Evolutionary conservation across 2,113 vertebrate species (phyloP).

Genomic region (Cardinalis cardinalis): DNA sequence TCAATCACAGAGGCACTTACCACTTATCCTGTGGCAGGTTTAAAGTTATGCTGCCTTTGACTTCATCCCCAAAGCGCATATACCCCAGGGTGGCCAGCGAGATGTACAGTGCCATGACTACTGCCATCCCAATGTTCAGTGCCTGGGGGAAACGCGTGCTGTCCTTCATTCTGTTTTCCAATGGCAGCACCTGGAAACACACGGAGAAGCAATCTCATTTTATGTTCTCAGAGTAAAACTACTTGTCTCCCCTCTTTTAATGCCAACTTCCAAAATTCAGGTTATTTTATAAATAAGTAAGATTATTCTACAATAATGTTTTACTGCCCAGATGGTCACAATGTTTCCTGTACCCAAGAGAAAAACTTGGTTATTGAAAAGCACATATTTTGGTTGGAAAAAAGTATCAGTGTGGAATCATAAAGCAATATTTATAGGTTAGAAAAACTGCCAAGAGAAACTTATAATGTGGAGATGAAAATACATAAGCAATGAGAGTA

Average conservation of each 20-base stretch:
- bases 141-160: constrained; percentile 75
- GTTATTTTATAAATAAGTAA: not conserved
- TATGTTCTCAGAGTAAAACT: not conserved
- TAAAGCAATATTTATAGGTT: not conserved
- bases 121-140: constrained; percentile 82
- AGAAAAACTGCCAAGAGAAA: not conserved
- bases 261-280: not conserved
- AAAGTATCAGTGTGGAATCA: not conserved
- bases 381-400: not conserved
- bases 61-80: constrained; percentile 80
- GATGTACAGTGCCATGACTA: constrained; percentile 81
- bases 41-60: constrained; percentile 88
- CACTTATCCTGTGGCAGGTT: constrained; percentile 84
- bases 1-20: constrained; percentile 52
- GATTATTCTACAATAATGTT: not conserved
- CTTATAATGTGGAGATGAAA: not conserved
- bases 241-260: not conserved
- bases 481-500: not conserved
- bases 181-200: constrained; percentile 79
- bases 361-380: not conserved
- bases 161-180: constrained; percentile 88
- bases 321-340: not conserved
- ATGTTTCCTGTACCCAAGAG: not conserved
- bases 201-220: not conserved
- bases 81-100: constrained; percentile 83